Base-by-base conservation (phyloP, 1,140 invertebrate genomes). In the Eriocheir sinensis region DNA sequence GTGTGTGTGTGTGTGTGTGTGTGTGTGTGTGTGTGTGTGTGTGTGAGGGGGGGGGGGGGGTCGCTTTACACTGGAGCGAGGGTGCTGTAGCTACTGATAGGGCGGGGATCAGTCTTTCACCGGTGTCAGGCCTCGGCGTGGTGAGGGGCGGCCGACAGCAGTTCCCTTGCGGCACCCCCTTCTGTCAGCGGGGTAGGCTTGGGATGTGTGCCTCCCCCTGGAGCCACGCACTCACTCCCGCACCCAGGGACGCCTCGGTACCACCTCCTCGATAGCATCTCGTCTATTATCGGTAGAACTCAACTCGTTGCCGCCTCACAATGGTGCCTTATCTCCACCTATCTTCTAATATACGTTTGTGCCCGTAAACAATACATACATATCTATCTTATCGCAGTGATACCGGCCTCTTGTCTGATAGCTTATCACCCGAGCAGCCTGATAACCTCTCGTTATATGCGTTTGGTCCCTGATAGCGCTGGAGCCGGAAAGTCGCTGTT, bases 331-430 rank as follows among this genome's bases (percentile, higher is more conserved):
- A 72, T 72, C 60, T n/a, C 27, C 60, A 21, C 27, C 15, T 72
- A 72, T 72, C 60, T 72, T 72, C 12, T n/a, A 72, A 72, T 72
- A 72, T 72, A 72, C 60, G 60, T 72, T 72, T 72, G 60, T 72
- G 27, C 60, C n/a, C 60, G n/a, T 72, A 72, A 72, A 72, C 60
- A 72, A n/a, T 72, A 72, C 60, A n/a, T 72, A 72, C n/a, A 72
- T 72, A 72, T 21, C 21, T 72, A 72, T 72, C 60, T 72, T n/a
- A 72, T 72, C 60, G 21, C n/a, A 0, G 60, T 72, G 60, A 72
- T 72, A 72, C 27, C 27, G 12, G 60, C 4, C 60, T 72, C 60
- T 72, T 72, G 60, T 72, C 60, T 72, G 60, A 72, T 72, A 72
- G 60, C 21, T n/a, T 72, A 72, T 72, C 60, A 21, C 60, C n/a